Conservation (phyloP, 2,797 vertebrate species). For the Rhabdomys pumilio region DNA sequence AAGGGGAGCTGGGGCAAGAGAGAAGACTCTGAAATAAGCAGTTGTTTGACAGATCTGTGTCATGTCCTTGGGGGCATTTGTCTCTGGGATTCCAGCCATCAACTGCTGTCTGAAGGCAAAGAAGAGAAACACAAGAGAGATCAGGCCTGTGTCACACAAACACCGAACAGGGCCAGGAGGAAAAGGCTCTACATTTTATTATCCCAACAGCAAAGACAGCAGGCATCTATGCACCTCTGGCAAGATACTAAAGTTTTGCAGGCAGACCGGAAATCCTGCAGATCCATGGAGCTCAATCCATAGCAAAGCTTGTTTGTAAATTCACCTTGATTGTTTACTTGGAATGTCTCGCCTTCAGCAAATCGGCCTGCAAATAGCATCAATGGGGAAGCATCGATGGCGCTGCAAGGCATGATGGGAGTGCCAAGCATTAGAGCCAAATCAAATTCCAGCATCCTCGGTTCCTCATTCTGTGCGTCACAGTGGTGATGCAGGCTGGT, state of each 20-base stretch:
- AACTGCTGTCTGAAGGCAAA: neutral
- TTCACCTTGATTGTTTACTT: neutral
- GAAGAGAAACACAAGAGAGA: neutral
- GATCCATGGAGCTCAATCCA: accelerated
- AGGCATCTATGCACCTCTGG: accelerated
- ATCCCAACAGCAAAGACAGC: accelerated
- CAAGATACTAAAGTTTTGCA: accelerated
- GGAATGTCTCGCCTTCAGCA: neutral
- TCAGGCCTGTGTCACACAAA: neutral
- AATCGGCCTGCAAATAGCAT: neutral
- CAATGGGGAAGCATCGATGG: neutral
- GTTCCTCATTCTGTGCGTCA: accelerated
- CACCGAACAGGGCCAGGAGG: accelerated
- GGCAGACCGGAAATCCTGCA: neutral
- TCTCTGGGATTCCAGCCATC: neutral
- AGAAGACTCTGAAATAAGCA: neutral
- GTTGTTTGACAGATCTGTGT: neutral
- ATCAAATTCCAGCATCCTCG: accelerated
- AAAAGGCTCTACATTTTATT: accelerated
- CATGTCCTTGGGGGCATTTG: neutral
- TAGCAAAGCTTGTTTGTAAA: neutral
- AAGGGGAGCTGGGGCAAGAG: neutral
- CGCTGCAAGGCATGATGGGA: neutral
- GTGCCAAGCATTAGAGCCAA: too few species aligned
- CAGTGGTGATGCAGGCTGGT: accelerated